Conservation (phyloP, 2,797 vertebrate species). For the Microcaecilia unicolor region DNA sequence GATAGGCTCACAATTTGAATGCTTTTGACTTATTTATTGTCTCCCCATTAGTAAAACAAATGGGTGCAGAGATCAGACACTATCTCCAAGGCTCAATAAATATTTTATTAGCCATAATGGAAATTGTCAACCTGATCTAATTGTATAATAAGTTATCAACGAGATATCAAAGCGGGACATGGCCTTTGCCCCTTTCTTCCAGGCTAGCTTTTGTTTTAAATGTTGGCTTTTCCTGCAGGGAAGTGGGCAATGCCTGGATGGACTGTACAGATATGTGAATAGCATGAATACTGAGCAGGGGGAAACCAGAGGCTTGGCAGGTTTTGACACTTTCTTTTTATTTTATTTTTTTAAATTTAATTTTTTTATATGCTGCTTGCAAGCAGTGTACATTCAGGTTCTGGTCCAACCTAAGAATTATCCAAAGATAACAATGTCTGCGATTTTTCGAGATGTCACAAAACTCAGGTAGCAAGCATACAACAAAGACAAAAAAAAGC, state of each 20-base stretch:
- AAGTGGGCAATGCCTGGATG: constrained; percentile 11
- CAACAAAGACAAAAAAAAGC: too few relatives aligned
- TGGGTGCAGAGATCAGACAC: constrained; percentile 75
- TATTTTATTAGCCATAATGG: constrained; percentile 99
- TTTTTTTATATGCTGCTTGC: too few relatives aligned
- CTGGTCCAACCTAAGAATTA: too few relatives aligned
- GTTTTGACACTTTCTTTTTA: too few relatives aligned
- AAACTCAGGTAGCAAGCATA: too few relatives aligned
- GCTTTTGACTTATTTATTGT: constrained; percentile 65
- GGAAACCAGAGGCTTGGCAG: too few relatives aligned
- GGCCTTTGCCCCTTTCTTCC: constrained; percentile 71
- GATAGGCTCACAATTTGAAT: constrained; percentile 49
- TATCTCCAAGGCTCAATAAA: constrained; percentile 92
- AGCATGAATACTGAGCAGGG: constrained; percentile 6
- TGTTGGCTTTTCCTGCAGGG: constrained; percentile 21
- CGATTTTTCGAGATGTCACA: too few relatives aligned
- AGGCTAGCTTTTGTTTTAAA: constrained; percentile 34
- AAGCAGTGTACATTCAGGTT: too few relatives aligned
- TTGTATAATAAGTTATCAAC: constrained; percentile 92
- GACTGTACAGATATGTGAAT: background rate
- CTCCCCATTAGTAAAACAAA: constrained; percentile 86
- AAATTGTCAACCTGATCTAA: constrained; percentile 96
- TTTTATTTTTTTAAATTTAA: too few relatives aligned
- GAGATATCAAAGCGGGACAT: constrained; percentile 64
- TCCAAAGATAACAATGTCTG: too few relatives aligned